phyloP scores from a whole-genome alignment of 2,113 vertebrate species.

The Sinocyclocheilus grahami region DNA sequence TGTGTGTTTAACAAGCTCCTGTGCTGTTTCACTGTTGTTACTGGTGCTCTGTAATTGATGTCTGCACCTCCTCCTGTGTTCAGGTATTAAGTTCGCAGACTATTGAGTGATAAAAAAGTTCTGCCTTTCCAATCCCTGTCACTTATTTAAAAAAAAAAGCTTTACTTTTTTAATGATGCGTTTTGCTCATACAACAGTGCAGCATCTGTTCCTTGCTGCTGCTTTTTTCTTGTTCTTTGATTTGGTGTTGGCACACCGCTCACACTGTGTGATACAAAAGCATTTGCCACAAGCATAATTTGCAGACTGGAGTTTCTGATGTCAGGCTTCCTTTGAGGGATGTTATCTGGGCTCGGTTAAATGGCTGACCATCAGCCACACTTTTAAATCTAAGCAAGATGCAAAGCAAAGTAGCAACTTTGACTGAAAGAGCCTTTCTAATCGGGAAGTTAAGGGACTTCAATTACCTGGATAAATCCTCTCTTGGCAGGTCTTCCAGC shows the following conservation, averaged over 20 bases:
- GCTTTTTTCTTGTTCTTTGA: not conserved
- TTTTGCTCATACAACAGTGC: not conserved
- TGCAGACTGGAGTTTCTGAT: slow-evolving; percentile 18
- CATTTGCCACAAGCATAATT: not conserved
- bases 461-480: not conserved
- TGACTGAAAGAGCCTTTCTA: not conserved
- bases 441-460: not conserved
- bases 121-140: not conserved
- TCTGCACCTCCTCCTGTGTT: not conserved
- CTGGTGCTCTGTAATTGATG: slow-evolving; percentile 33
- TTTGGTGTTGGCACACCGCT: not conserved
- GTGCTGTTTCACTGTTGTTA: slow-evolving; percentile 1
- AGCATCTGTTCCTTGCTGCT: slow-evolving; percentile 2
- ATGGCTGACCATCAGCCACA: not conserved
- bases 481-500: too few species aligned
- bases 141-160: not conserved
- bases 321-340: not conserved
- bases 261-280: not conserved
- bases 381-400: slow-evolving; percentile 2
- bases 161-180: not conserved
- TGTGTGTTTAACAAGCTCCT: slow-evolving; percentile 30
- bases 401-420: not conserved
- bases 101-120: not conserved
- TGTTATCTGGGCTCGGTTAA: slow-evolving; percentile 2
- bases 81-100: slow-evolving; percentile 31